phyloP scores from a whole-genome alignment of 2,797 vertebrate species.

The Gallinago nigripennis region DNA sequence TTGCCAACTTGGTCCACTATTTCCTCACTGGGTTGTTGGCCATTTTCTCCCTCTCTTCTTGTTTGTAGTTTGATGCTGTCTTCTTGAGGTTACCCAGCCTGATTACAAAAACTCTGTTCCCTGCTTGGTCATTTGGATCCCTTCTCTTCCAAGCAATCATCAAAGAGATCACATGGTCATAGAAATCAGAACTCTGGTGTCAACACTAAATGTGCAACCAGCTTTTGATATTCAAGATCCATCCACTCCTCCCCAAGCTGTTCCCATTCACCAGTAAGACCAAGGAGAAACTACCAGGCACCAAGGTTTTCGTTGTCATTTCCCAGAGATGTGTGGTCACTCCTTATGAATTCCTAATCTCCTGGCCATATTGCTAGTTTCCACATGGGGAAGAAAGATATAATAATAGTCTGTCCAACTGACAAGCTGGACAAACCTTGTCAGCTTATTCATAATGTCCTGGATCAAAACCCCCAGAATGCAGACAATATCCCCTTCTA shows the following conservation, averaged over 20 bases:
- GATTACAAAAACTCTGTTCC: background rate
- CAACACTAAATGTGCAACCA: background rate
- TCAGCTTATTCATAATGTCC: background rate
- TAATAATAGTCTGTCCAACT: background rate
- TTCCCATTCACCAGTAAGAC: too few relatives aligned
- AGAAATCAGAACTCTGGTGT: background rate
- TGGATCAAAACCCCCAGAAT: background rate
- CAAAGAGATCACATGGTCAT: too few relatives aligned
- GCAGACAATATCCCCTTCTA: background rate
- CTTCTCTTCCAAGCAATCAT: background rate
- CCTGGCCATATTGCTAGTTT: background rate
- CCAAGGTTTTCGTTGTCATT: background rate
- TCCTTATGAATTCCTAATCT: background rate
- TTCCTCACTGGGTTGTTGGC: background rate
- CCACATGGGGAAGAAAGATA: background rate
- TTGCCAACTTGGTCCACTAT: background rate
- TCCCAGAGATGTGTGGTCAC: background rate
- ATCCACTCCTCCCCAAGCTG: too few relatives aligned
- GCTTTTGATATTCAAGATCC: background rate
- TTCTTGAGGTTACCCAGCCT: background rate
- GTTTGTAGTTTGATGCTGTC: accelerated
- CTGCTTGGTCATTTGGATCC: accelerated
- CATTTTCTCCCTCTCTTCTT: background rate
- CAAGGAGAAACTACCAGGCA: background rate
- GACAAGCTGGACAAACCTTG: background rate